Base-by-base conservation (phyloP, 2,888 invertebrate species). In the Leptinotarsa tumamoca region DNA sequence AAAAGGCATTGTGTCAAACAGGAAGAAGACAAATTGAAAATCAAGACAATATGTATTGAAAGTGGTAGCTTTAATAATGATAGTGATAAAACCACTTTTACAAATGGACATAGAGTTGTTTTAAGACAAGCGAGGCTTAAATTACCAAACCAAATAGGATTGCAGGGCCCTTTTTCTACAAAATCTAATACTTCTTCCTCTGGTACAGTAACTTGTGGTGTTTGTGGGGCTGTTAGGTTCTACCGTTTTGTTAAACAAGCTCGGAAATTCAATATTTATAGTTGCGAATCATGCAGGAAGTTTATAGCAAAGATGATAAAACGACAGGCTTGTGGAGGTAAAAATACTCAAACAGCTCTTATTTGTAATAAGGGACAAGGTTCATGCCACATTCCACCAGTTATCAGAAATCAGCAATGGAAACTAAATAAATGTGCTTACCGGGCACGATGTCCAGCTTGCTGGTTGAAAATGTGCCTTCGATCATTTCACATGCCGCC, bases 391-490 rank as follows among this genome's bases (percentile, higher is more conserved):
- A 93, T 95, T 67, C 92, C 93, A 69, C 93, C 94, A 58, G 91
- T 93, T 77, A 91, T 93, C 3, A 90, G 94, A 81, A 93, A 93
- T 80, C 94, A 93, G 83, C 92, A 93, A 82, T 93, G 93, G 92
- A 93, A 93, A 84, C 87, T 93, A 81, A 89, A 92, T 75, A 89
- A 84, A 80, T 93, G 93, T 86, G 92, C 94, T 50, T 93, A 93
- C 85, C 93, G 93, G 85, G 91, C 94, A 58, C 90, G 95, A 54
- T 97, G 96, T 88, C 93, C 94, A 71, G 95, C 95, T 18, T 97
- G 96, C 87, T 96, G 96, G 95, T 90, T 96, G 15, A 95, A 94
- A 88, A 92, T 95, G 90, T 96, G 96, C 87, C 89, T 96, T 66
- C 92, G 93, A 84, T 92, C 94, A 76, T 95, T 95, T 87, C 94